phyloP scores from a whole-genome alignment of 2,113 vertebrate genomes.

The Megatriorchis doriae region DNA sequence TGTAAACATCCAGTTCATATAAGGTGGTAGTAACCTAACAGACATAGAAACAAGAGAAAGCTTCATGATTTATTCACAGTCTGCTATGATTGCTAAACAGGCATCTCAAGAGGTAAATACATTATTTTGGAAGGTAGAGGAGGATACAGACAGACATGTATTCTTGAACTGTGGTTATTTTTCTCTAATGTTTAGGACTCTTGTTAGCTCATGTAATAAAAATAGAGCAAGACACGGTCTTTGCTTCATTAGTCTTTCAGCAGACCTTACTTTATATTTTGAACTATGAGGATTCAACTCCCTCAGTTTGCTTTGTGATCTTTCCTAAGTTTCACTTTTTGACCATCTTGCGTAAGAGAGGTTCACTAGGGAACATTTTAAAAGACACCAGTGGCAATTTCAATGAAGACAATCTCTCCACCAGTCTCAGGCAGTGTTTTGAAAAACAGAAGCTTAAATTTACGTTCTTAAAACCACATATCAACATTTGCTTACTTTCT shows the following conservation, averaged over 20 bases:
- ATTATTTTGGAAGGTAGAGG: neutral
- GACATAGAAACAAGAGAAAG: neutral
- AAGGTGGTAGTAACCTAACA: neutral
- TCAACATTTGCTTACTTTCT: neutral
- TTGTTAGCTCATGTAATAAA: neutral
- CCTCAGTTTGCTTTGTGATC: neutral
- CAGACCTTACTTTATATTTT: neutral
- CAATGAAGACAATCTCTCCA: neutral
- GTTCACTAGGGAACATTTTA: neutral
- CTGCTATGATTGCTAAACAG: neutral
- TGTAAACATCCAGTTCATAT: neutral
- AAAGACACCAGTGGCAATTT: neutral
- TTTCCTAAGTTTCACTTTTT: neutral
- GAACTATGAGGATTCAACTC: neutral
- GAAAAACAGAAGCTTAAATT: neutral
- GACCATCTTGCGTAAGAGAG: neutral
- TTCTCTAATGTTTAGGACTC: neutral
- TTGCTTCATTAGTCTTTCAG: neutral
- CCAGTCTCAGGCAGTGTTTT: neutral
- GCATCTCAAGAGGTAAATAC: neutral
- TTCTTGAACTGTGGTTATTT: neutral
- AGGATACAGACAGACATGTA: neutral
- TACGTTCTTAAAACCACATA: neutral
- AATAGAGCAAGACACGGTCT: neutral
- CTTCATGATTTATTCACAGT: neutral